Evolutionary conservation across 2,113 vertebrate genomes (phyloP), one percentile per base, ranked within the genome.

Genomic region (Apeltes quadracus): DNA sequence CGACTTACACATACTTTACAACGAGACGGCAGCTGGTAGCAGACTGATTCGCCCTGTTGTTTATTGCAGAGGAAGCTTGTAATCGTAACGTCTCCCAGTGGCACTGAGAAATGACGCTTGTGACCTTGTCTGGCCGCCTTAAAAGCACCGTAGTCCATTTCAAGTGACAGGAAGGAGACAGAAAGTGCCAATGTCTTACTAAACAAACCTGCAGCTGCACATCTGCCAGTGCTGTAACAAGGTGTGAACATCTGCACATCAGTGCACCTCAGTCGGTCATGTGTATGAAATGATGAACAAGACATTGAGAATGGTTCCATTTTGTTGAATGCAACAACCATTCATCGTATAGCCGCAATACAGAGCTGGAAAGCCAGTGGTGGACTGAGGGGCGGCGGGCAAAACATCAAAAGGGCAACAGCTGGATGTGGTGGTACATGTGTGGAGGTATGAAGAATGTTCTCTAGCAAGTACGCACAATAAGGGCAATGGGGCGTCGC

Each of bases 71-170:
- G 14, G 59, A 71, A 57, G 79, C 70, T 73, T 72, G 89, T 85
- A 88, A 88, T 90, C 82, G 81, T 78, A 85, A 81, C 1, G 46
- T 61, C 75, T 71, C 48, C 41, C 1, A 13, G 61, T 61, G 64
- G 61, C 5, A 3, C 46, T 78, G 82, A 88, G 65, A 75, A 78
- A 85, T 79, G 67, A 74, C 12, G 55, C 72, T 58, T 11, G 62
- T 84, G 86, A 86, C 88, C 90, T 89, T 89, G 85, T 78, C 82
- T 72, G 22, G 5, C 23, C 0, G 29, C 63, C 71, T 70, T 74
- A 78, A 72, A 62, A 58, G 56, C 68, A 76, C 69, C 76, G 66
- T 68, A 81, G 62, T 79, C 39, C 41, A 70, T 89, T 75, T 63
- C 1, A 3, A n/a, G 38, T 82, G 84, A 81, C 75, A 67, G 72